Percentiles rank a stretch among this genome's conserved stretches.
phyloP scores from a whole-genome alignment of 2,797 vertebrate species.

The Megaceryle alcyon region DNA sequence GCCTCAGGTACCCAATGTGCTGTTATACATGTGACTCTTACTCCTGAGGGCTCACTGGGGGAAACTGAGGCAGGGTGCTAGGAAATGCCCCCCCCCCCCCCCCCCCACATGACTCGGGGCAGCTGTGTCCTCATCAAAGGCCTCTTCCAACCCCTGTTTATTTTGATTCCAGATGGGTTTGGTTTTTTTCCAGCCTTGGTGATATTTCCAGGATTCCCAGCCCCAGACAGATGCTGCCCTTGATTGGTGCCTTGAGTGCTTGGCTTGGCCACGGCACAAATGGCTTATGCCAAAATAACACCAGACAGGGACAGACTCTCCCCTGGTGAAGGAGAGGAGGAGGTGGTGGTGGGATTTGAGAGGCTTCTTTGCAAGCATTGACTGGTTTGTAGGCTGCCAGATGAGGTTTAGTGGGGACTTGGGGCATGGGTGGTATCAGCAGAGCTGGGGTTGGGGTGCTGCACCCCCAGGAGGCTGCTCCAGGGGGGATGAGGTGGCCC shows the following conservation, averaged over 20 bases:
- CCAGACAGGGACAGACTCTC: rapidly evolving
- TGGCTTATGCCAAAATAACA: background rate
- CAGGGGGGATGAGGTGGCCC: background rate
- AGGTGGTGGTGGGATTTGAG: rapidly evolving
- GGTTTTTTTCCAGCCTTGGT: conserved; percentile 10
- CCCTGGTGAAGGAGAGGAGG: background rate
- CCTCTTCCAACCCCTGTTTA: background rate
- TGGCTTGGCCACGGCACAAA: background rate
- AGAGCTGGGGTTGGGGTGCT: background rate
- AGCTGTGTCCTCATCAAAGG: rapidly evolving
- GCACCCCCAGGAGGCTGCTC: background rate
- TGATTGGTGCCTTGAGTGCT: conserved; percentile 32
- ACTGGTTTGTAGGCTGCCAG: background rate
- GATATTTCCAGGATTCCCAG: background rate
- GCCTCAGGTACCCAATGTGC: background rate
- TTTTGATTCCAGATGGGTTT: background rate
- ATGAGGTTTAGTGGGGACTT: rapidly evolving
- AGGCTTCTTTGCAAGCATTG: background rate
- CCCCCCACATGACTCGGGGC: rapidly evolving
- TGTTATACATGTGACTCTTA: background rate
- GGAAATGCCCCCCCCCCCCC: background rate
- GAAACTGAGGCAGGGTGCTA: background rate
- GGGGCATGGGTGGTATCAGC: rapidly evolving
- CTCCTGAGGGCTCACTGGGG: background rate
- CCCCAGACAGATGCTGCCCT: background rate